Conservation (phyloP, 2,797 vertebrate genomes). For the Ataeniobius toweri region DNA sequence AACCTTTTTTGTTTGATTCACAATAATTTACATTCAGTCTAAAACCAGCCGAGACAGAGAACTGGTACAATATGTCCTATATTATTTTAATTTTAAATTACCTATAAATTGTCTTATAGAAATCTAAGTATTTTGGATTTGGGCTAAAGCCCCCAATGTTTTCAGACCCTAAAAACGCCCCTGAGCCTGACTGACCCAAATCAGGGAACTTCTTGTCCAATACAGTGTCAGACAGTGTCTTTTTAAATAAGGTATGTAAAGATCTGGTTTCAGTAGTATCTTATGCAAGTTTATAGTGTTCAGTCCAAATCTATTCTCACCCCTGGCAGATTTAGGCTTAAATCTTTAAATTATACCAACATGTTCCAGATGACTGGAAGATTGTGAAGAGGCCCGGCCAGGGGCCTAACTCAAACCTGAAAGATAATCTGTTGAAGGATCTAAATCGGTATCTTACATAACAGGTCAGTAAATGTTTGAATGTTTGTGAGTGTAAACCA, state of each 20-base stretch:
- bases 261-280: background rate
- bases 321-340: background rate
- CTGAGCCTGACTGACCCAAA: background rate
- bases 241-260: background rate
- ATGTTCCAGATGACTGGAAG: background rate
- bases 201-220: background rate
- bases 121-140: no score
- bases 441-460: constrained; percentile 11
- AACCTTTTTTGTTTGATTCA: no score
- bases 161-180: no score
- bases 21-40: no score
- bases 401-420: background rate
- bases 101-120: no score
- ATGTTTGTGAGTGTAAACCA: constrained; percentile 3
- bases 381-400: background rate
- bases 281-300: background rate
- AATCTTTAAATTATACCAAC: background rate
- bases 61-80: no score
- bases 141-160: no score
- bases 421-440: background rate
- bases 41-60: no score
- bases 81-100: no score
- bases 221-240: background rate
- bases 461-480: constrained; percentile 16
- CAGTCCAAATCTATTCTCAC: background rate